Percentiles rank a stretch among this genome's conserved stretches.
These are phyloP conservation scores for Listronotus bonariensis DNA, from an alignment of 1,140 invertebrate species.

Conservation along the genomic window DNA sequence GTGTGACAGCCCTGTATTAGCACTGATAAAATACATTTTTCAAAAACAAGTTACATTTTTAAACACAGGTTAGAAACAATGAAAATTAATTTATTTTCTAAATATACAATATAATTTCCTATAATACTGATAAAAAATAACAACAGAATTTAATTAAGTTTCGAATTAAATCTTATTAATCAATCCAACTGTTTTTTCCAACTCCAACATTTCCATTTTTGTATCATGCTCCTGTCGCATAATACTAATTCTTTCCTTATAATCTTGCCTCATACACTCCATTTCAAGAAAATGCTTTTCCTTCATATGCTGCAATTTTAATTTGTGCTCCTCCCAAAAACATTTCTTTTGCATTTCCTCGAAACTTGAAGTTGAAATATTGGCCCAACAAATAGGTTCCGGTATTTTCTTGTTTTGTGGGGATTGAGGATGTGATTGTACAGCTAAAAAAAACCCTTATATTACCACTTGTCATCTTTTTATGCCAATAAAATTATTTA, in stretches of 20 bases:
- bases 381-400: not conserved
- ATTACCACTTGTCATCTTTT: no score
- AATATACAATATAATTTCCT: no score
- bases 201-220: conserved; percentile 18
- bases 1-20: no score
- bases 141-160: no score
- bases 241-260: conserved; percentile 13
- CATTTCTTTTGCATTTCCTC: conserved; percentile 11
- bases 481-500: no score
- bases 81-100: no score
- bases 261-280: conserved; percentile 9
- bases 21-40: no score
- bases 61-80: no score
- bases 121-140: not conserved
- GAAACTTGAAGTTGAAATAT: not conserved
- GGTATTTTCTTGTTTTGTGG: no score
- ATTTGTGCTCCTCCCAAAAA: conserved; percentile 20
- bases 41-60: no score
- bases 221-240: conserved; percentile 14
- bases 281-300: conserved; percentile 19
- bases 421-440: no score
- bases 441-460: no score
- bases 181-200: conserved; percentile 15
- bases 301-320: conserved; percentile 15
- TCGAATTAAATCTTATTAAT: conserved; percentile 12